phyloP scores from a whole-genome alignment of 2,888 invertebrate genomes.

The Diplolepis rosae region DNA sequence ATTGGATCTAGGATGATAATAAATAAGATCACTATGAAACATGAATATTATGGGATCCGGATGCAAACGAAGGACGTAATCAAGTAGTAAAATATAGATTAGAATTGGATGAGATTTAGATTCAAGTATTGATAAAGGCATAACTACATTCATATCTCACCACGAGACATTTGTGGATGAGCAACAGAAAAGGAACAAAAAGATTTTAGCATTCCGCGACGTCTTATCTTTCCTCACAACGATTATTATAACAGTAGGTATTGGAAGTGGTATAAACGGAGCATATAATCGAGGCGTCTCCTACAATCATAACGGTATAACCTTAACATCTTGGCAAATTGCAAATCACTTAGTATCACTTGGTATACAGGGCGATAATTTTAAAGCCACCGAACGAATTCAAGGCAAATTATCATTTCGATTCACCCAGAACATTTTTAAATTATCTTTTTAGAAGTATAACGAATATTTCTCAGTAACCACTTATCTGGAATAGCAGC shows the following conservation, averaged over 20 bases:
- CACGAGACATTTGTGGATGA: constrained; percentile 32
- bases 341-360: constrained; percentile 36
- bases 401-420: constrained; percentile 36
- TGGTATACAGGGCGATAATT: constrained; percentile 55
- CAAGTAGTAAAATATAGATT: constrained; percentile 51
- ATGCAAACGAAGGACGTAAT: constrained; percentile 35
- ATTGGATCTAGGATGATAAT: neutral
- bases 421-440: constrained; percentile 36
- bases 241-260: constrained; percentile 69
- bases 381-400: constrained; percentile 43
- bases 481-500: constrained; percentile 1
- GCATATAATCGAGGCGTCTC: constrained; percentile 54
- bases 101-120: constrained; percentile 44
- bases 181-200: constrained; percentile 37
- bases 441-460: constrained; percentile 27
- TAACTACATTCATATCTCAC: constrained; percentile 28
- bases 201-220: constrained; percentile 50
- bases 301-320: constrained; percentile 70
- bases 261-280: constrained; percentile 49
- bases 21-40: neutral
- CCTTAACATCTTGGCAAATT: constrained; percentile 61
- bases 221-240: constrained; percentile 57
- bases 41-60: neutral
- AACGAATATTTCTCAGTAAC: neutral
- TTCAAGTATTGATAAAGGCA: constrained; percentile 48